Base-by-base conservation (phyloP, 2,797 vertebrate species). In the Sebastes iracundus region DNA sequence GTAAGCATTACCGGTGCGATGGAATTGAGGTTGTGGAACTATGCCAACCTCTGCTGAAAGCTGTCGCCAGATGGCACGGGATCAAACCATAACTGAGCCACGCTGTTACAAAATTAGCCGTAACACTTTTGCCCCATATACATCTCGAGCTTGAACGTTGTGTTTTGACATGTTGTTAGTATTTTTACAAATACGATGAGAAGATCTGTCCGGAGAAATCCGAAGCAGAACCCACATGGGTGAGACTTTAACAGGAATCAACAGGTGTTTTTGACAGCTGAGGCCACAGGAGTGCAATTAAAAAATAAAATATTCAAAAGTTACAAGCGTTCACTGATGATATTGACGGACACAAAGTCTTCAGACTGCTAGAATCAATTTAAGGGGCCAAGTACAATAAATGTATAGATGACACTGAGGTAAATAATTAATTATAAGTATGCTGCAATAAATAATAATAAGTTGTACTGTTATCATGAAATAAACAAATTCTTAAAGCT, bases 11-110 rank as follows among this genome's bases (percentile, higher is more conserved):
- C 92, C 82, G 90, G 90, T 88, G 87, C 70, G 30, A 92, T 93
- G 89, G 93, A 93, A 95, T 92, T 91, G 88, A 92, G 86, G 86
- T 86, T 91, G 87, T 95, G 95, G 95, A 94, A 76, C 12, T 2
- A 2, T 46, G 94, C 95, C 95, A 96, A 88, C 77, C 91, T 85
- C 90, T 85, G 85, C 89, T 87, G 80, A 85, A 84, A 82, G 83
- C 92, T 87, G 88, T 85, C 82, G 77, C 91, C 95, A 96, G 90
- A 92, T 95, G 95, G 92, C 92, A 82, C 18, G 3, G 66, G 88
- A 93, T 94, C 93, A 95, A 92, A 86, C 83, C 86, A 72, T 82
- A 86, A 90, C 85, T 49, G 75, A 90, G 90, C 82, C 84, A 74
- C 66, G 46, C 79, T 58, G 87, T 80, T 81, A 75, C 81, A 77